Evolutionary conservation across 2,888 invertebrate species (phyloP).

Genomic region (Macaria liturata): DNA sequence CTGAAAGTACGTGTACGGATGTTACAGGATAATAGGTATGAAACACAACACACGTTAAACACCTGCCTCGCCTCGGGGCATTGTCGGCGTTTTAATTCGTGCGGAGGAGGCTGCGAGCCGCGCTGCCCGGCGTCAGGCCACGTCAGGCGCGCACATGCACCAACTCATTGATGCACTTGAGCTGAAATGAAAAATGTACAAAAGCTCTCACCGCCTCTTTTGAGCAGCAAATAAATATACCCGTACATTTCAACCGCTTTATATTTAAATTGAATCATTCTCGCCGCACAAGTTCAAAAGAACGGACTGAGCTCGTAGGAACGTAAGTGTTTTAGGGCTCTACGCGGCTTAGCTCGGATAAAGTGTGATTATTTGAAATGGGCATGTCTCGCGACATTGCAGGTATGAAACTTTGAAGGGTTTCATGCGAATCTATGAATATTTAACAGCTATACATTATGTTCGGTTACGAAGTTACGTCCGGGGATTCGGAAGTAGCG

Average conservation of each 20-base stretch:
- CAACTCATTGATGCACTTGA: too few species aligned
- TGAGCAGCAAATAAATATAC: too few species aligned
- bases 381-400: slow-evolving; percentile 18
- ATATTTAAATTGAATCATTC: slow-evolving; percentile 9
- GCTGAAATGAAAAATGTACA: too few species aligned
- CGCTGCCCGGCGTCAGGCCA: not conserved
- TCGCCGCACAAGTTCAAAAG: slow-evolving; percentile 7
- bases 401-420: slow-evolving; percentile 24
- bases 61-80: slow-evolving; percentile 64
- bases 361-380: slow-evolving; percentile 31
- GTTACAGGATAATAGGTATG: slow-evolving; percentile 67
- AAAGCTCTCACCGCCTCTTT: too few species aligned
- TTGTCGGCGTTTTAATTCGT: slow-evolving; percentile 62
- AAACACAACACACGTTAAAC: slow-evolving; percentile 70
- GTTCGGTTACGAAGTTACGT: slow-evolving; percentile 18
- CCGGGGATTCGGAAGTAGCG: slow-evolving; percentile 8
- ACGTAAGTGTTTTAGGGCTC: slow-evolving; percentile 30
- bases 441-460: slow-evolving; percentile 18
- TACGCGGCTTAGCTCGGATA: slow-evolving; percentile 25
- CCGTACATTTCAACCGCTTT: too few species aligned
- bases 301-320: slow-evolving; percentile 23
- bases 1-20: slow-evolving; percentile 72
- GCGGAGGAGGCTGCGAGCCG: slow-evolving; percentile 33
- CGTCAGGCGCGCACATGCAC: not conserved
- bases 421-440: slow-evolving; percentile 19